phyloP scores from a whole-genome alignment of 2,113 vertebrate species.

The Zapornia atra region DNA sequence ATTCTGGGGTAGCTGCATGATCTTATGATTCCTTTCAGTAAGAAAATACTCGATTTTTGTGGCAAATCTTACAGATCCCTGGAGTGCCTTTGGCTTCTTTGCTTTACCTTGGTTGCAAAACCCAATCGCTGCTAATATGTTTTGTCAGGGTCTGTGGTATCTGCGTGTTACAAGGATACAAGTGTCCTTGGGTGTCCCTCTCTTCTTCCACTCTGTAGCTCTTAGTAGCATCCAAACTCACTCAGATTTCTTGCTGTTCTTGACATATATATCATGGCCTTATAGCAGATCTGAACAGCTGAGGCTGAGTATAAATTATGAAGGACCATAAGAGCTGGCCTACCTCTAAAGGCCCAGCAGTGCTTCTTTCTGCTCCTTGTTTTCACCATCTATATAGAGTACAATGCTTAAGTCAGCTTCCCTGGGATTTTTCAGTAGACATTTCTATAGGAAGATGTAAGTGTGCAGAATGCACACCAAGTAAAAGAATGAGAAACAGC shows the following conservation, averaged over 20 bases:
- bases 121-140: not conserved
- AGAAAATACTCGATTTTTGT: not conserved
- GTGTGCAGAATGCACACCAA: not conserved
- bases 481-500: not conserved
- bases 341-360: not conserved
- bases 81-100: not conserved
- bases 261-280: not conserved
- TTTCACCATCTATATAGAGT: not conserved
- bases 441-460: not conserved
- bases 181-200: not conserved
- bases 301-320: not conserved
- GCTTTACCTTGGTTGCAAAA: not conserved
- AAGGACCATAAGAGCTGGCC: not conserved
- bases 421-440: not conserved
- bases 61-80: not conserved
- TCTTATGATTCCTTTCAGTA: not conserved
- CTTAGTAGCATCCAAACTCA: not conserved
- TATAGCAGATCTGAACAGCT: not conserved
- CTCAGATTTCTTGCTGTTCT: not conserved
- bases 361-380: not conserved
- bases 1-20: not conserved
- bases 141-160: not conserved
- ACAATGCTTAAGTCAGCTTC: not conserved
- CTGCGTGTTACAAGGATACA: not conserved
- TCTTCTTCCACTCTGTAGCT: not conserved